These are phyloP conservation scores for Fragum fragum DNA, from an alignment of 2,888 invertebrate species.

Conservation along the genomic window DNA sequence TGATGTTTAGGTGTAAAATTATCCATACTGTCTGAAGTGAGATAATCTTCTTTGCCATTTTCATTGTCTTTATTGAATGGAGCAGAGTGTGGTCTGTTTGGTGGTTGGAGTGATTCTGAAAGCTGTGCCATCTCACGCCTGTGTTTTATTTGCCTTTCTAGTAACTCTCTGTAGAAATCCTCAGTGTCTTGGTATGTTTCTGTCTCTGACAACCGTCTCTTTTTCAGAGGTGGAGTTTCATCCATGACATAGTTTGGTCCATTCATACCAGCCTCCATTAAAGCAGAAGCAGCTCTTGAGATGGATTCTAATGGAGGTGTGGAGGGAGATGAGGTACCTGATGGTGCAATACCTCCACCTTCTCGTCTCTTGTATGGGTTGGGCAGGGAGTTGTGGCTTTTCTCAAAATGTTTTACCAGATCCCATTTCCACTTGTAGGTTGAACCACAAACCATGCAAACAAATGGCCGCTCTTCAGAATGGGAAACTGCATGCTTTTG, in stretches of 20 bases:
- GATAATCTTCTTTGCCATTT: constrained; percentile 30
- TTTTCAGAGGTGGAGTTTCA: constrained; percentile 62
- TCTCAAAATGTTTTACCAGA: constrained; percentile 86
- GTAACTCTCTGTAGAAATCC: constrained; percentile 41
- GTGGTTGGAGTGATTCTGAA: constrained; percentile 39
- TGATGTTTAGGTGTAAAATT: constrained; percentile 44
- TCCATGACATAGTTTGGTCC: constrained; percentile 36
- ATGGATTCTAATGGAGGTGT: constrained; percentile 63
- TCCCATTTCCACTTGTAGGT: constrained; percentile 87
- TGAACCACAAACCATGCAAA: constrained; percentile 85
- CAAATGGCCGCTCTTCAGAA: constrained; percentile 84
- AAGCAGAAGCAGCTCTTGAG: constrained; percentile 66
- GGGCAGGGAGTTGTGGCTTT: constrained; percentile 83
- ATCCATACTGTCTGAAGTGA: constrained; percentile 47
- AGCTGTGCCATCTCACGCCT: constrained; percentile 44
- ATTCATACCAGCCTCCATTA: constrained; percentile 64
- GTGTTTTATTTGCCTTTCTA: constrained; percentile 50
- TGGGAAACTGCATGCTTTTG: constrained; percentile 86
- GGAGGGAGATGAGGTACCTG: constrained; percentile 39
- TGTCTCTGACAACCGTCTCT: constrained; percentile 72
- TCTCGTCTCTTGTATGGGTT: constrained; percentile 85
- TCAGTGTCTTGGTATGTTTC: constrained; percentile 58
- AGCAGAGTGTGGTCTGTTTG: constrained; percentile 50
- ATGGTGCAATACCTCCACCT: constrained; percentile 61
- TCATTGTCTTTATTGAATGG: constrained; percentile 20